Conservation (phyloP, 2,888 invertebrate species). For the Hoplodrina ambigua region DNA sequence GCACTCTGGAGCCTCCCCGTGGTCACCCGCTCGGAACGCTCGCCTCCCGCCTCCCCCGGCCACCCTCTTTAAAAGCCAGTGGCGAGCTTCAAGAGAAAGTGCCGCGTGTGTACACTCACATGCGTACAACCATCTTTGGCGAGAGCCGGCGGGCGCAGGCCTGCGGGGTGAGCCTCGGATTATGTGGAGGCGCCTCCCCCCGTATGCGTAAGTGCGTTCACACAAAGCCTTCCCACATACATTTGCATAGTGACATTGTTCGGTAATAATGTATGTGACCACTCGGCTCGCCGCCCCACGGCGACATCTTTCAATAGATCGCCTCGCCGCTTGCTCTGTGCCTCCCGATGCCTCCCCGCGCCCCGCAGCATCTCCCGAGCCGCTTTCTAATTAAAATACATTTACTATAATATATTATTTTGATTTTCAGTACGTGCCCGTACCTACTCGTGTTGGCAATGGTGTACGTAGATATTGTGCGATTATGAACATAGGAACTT, state of each 20-base stretch:
- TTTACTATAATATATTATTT: slow-evolving; percentile 60
- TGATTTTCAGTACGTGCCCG: slow-evolving; percentile 57
- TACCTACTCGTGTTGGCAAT: slow-evolving; percentile 18
- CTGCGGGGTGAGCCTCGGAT: slow-evolving; percentile 84
- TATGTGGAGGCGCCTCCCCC: slow-evolving; percentile 86
- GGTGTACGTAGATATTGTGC: slow-evolving; percentile 1
- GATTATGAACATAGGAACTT: slow-evolving; percentile 1
- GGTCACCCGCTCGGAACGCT: slow-evolving; percentile 90
- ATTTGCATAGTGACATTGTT: slow-evolving; percentile 90
- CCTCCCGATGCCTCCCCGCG: slow-evolving; percentile 59
- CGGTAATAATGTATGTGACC: slow-evolving; percentile 90
- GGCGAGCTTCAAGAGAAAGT: slow-evolving; percentile 91
- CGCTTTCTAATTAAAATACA: slow-evolving; percentile 79
- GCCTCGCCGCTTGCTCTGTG: slow-evolving; percentile 72
- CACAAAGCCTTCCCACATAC: slow-evolving; percentile 89
- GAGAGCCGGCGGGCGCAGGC: slow-evolving; percentile 79
- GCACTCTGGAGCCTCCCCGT: slow-evolving; percentile 84
- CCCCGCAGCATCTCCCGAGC: slow-evolving; percentile 65
- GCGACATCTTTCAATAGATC: slow-evolving; percentile 87
- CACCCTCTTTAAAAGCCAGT: slow-evolving; percentile 91
- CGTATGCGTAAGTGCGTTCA: slow-evolving; percentile 89
- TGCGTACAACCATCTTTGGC: slow-evolving; percentile 88
- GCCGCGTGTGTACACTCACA: slow-evolving; percentile 90
- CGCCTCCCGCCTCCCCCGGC: slow-evolving; percentile 78
- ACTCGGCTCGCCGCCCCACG: slow-evolving; percentile 83